A percentile compares a stretch with the other conserved stretches of the same genome.
phyloP scores from a whole-genome alignment of 1,140 invertebrate species.

The Paraescarpia echinospica region DNA sequence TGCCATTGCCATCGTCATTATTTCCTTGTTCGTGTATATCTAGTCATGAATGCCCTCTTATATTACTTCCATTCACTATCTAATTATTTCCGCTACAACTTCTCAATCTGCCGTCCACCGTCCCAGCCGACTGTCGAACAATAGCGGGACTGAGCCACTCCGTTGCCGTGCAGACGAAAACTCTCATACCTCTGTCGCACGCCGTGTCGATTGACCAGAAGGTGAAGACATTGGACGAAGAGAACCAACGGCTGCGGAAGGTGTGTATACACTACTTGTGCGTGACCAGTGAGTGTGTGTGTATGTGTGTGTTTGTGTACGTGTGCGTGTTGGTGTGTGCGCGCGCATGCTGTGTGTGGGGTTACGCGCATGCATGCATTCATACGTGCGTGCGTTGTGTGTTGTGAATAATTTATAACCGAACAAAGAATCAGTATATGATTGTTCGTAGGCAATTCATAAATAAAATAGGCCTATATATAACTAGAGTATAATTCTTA shows the following conservation, averaged over 20 bases:
- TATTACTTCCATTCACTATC: not conserved
- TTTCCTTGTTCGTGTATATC: not conserved
- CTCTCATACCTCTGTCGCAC: not conserved
- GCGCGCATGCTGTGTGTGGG: not conserved
- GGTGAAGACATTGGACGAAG: not conserved
- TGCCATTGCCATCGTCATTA: no score
- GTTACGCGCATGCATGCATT: not conserved
- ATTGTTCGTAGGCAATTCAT: not conserved
- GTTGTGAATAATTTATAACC: not conserved
- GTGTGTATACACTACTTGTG: not conserved
- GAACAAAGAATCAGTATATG: not conserved
- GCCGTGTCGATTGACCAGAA: not conserved
- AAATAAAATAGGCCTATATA: not conserved
- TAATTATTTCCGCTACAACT: not conserved
- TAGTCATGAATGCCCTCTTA: not conserved
- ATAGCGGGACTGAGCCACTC: not conserved
- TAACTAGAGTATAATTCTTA: not conserved
- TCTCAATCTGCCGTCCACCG: not conserved
- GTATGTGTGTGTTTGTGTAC: not conserved
- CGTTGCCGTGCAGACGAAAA: not conserved
- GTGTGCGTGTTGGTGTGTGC: no score
- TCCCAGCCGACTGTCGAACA: not conserved
- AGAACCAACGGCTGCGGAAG: not conserved
- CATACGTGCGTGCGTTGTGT: not conserved
- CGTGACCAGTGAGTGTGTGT: not conserved